Evolutionary conservation across 2,888 invertebrate genomes (phyloP), one percentile per base, ranked within the genome.

Genomic region (Scaptomyza parva): DNA sequence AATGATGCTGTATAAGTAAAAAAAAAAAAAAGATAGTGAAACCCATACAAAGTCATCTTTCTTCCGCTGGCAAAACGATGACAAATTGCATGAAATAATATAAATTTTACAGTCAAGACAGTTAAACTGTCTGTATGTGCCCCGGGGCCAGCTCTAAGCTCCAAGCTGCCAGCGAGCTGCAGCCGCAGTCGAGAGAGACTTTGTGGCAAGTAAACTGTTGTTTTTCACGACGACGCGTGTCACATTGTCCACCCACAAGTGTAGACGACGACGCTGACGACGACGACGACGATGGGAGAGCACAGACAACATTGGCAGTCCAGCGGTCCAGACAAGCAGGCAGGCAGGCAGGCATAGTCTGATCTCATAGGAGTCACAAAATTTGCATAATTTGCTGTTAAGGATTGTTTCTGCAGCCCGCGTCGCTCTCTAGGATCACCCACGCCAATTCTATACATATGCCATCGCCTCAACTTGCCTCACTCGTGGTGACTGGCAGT

Each of bases 171-270:
- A n/a, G n/a, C n/a, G n/a, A 35, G 35, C 35, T 14, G 24, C 44
- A 41, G 50, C 61, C 68, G 53, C 69, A 68, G 48, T 17, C 17
- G 45, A 14, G 14, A 35, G 14, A 59, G 70, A 66, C 66, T 65
- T 63, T 80, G 84, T 79, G 61, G 74, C 85, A 71, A 82, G 87
- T 84, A 86, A 84, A 84, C 88, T 84, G 84, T 84, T 85, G 86
- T 84, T 88, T 82, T 82, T 82, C 88, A 82, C 88, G 85, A 88
- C 87, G 85, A 88, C 88, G 84, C 88, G 88, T 84, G 88, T 84
- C 84, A 84, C 87, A 86, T 86, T 86, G 84, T 84, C 84, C 84
- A 88, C 84, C 84, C 84, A 84, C 84, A 84, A 88, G 66, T 67
- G 76, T 85, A 81, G 79, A 81, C 85, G 74, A 75, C n/a, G n/a